Evolutionary conservation across 2,797 vertebrate genomes (phyloP), one percentile per base, ranked within the genome.

Genomic region (Sebastes minor): DNA sequence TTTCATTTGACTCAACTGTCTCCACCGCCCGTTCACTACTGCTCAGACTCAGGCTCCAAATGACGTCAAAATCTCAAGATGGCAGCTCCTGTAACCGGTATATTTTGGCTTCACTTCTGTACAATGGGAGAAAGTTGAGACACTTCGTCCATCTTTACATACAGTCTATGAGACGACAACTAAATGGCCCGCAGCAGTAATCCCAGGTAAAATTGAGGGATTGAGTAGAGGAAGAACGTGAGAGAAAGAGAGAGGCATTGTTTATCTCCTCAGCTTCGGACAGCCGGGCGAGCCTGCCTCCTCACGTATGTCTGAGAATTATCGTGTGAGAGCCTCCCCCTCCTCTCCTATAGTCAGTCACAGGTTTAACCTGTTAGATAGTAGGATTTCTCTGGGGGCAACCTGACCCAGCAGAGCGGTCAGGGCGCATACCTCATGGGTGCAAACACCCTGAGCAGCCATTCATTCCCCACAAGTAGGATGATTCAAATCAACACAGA

Each of bases 141-240:
- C 46, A 0, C 42, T 0, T 46, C 42, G 7, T 46, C 7, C 7
- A 46, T 46, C 7, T 46, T 46, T 46, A 46, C 16, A 46, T 42
- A 25, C 60, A 46, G 32, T 59, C 16, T 46, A 46, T 46, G 42
- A 27, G 35, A 76, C 5, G 20, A 74, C 62, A 53, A 23, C 67
- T 82, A 80, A 89, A 85, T 77, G 81, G 76, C 76, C 70, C 78
- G 28, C 11, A 12, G 66, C 57, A 30, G 56, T 88, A 81, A 87
- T 82, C 88, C 71, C 66, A 46, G 30, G 57, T 25, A 75, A 75
- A 75, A 60, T 23, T 3, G 69, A 82, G 22, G 76, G 86, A 83
- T 69, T 79, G 82, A 80, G 78, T 9, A 16, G 59, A 81, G 57
- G 38, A 66, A 77, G 68, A 71, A 66, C 13, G 46, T 53, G 80